phyloP scores from a whole-genome alignment of 2,888 invertebrate genomes.

The Acholoe squamosa region DNA sequence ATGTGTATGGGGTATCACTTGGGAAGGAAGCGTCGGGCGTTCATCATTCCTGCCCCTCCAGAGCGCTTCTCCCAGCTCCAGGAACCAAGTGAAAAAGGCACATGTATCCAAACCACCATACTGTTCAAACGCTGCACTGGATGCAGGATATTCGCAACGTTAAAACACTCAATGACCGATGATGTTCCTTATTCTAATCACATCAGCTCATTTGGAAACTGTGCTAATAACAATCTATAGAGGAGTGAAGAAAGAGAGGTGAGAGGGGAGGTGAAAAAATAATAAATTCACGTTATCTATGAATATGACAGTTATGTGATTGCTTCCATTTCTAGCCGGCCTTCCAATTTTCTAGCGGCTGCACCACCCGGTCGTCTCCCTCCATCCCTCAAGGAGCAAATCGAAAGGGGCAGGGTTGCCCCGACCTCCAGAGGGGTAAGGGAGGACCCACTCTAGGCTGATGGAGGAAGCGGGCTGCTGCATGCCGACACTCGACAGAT shows the following conservation, averaged over 20 bases:
- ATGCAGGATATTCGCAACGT: neutral
- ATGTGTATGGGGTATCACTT: neutral
- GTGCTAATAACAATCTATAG: neutral
- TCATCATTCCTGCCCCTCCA: neutral
- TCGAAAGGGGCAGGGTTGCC: conserved; percentile 35
- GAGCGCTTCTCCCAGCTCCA: neutral
- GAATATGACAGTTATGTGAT: conserved; percentile 64
- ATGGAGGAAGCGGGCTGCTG: conserved; percentile 25
- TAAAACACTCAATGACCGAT: neutral
- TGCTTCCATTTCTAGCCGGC: conserved; percentile 63
- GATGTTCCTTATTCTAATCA: conserved; percentile 19
- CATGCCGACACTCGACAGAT: conserved; percentile 5
- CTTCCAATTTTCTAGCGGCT: conserved; percentile 64
- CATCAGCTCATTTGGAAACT: too few species aligned
- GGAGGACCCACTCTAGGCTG: neutral
- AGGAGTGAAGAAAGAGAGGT: neutral
- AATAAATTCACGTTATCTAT: conserved; percentile 63
- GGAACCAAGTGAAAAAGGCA: neutral
- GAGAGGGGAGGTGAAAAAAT: conserved; percentile 15
- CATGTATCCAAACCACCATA: neutral
- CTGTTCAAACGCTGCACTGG: neutral
- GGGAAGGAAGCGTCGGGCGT: neutral
- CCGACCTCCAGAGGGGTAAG: conserved; percentile 26
- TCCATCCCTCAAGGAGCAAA: conserved; percentile 59
- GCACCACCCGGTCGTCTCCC: neutral